Evolutionary conservation across 2,113 vertebrate species (phyloP).

Genomic region (Tor tambroides): DNA sequence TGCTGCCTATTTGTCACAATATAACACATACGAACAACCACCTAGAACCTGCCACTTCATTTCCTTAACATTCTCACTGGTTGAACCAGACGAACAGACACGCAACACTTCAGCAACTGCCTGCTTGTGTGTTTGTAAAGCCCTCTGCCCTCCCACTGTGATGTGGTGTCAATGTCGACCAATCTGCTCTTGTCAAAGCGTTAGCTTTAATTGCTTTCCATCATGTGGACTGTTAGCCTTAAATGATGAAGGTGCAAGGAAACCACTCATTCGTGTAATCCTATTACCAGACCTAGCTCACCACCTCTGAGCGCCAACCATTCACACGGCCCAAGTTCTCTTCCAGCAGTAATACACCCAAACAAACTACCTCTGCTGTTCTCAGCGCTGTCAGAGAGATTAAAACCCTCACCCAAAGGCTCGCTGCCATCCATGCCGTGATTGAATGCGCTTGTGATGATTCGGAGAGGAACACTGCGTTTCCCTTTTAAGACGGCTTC

Average conservation of each 20-base stretch:
- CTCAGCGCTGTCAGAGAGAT: conserved; percentile 43
- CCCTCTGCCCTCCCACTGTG: not conserved
- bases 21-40: not conserved
- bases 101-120: not conserved
- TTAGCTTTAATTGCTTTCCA: conserved; percentile 50
- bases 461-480: not conserved
- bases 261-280: conserved; percentile 51
- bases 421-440: conserved; percentile 5
- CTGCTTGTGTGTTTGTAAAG: conserved; percentile 2
- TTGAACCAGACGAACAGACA: not conserved
- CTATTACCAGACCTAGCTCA: conserved; percentile 43
- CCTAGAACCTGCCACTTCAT: not conserved
- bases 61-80: not conserved
- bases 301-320: not conserved
- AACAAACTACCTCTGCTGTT: conserved; percentile 33
- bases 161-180: conserved; percentile 18
- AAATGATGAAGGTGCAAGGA: conserved; percentile 42
- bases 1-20: not conserved
- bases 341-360: conserved; percentile 25
- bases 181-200: conserved; percentile 44
- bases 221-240: conserved; percentile 56
- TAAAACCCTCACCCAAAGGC: conserved; percentile 27
- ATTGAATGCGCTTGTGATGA: not conserved
- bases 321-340: not conserved
- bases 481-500: conserved; percentile 7